These are phyloP conservation scores for Syngnathus typhle DNA, from an alignment of 2,113 vertebrate genomes.

Conservation along the genomic window DNA sequence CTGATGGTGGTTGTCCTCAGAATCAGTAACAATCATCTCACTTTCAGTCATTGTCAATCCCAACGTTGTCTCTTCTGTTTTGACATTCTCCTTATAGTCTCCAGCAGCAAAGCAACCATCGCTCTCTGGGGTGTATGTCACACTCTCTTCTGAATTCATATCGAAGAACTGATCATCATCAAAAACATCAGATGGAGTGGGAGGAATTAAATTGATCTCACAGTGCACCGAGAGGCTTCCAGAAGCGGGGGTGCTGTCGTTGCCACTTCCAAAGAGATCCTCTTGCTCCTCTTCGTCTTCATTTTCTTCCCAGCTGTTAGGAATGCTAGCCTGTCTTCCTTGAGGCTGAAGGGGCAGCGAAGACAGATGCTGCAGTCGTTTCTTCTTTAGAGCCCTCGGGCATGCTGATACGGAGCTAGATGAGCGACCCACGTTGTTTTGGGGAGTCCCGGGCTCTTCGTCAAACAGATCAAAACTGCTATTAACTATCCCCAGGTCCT, in stretches of 20 bases:
- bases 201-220: slow-evolving; percentile 71
- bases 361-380: slow-evolving; percentile 49
- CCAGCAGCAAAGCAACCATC: slow-evolving; percentile 26
- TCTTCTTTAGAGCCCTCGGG: slow-evolving; percentile 46
- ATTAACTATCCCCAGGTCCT: slow-evolving; percentile 65
- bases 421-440: slow-evolving; percentile 27
- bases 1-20: slow-evolving; percentile 1
- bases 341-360: slow-evolving; percentile 49
- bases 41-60: slow-evolving; percentile 6
- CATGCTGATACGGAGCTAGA: slow-evolving; percentile 53
- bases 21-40: slow-evolving; percentile 7
- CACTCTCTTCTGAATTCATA: slow-evolving; percentile 54
- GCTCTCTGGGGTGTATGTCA: slow-evolving; percentile 33
- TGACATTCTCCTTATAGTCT: slow-evolving; percentile 27
- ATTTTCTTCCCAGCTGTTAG: slow-evolving; percentile 14
- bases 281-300: slow-evolving; percentile 35
- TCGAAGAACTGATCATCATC: slow-evolving; percentile 70
- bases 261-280: slow-evolving; percentile 26
- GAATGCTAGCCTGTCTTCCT: background rate
- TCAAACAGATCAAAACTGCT: slow-evolving; percentile 51
- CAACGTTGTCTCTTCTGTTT: slow-evolving; percentile 9
- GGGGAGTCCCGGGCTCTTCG: slow-evolving; percentile 22
- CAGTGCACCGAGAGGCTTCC: slow-evolving; percentile 54
- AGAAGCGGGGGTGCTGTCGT: slow-evolving; percentile 9
- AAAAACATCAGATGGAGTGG: slow-evolving; percentile 64